phyloP scores from a whole-genome alignment of 2,113 vertebrate species.

The Oryzias celebensis region DNA sequence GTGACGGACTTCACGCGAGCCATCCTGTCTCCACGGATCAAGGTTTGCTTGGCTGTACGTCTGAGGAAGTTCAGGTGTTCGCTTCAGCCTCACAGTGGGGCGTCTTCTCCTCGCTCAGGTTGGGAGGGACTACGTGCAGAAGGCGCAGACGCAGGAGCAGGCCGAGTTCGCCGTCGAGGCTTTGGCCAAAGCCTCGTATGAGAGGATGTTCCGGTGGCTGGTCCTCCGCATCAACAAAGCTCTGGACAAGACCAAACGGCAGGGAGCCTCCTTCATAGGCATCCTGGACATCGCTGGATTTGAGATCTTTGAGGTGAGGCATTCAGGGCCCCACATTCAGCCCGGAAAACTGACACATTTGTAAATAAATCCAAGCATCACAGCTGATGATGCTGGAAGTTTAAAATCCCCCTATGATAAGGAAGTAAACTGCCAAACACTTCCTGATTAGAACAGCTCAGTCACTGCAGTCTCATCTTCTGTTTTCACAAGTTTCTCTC shows the following conservation, averaged over 20 bases:
- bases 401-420: too few species aligned
- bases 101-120: slow-evolving; percentile 56
- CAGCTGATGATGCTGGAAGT: too few species aligned
- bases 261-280: slow-evolving; percentile 97
- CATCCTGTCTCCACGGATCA: slow-evolving; percentile 94
- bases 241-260: slow-evolving; percentile 96
- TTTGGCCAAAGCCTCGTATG: slow-evolving; percentile 95
- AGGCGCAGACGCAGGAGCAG: slow-evolving; percentile 99
- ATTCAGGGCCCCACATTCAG: too few species aligned
- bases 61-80: neutral
- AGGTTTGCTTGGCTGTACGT: slow-evolving; percentile 63
- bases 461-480: too few species aligned
- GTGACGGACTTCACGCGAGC: slow-evolving; percentile 95
- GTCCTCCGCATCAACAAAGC: slow-evolving; percentile 97
- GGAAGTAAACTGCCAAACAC: too few species aligned
- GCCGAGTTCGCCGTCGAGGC: slow-evolving; percentile 97
- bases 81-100: neutral
- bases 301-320: slow-evolving; percentile 94
- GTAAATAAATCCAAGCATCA: too few species aligned
- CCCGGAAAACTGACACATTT: too few species aligned
- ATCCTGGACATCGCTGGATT: slow-evolving; percentile 98
- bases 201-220: slow-evolving; percentile 97
- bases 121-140: slow-evolving; percentile 96
- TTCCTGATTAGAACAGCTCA: too few species aligned
- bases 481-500: too few species aligned